These are phyloP conservation scores for Catalaphyllia jardinei DNA, from an alignment of 64 coral and sea anemone species.

Conservation along the genomic window DNA sequence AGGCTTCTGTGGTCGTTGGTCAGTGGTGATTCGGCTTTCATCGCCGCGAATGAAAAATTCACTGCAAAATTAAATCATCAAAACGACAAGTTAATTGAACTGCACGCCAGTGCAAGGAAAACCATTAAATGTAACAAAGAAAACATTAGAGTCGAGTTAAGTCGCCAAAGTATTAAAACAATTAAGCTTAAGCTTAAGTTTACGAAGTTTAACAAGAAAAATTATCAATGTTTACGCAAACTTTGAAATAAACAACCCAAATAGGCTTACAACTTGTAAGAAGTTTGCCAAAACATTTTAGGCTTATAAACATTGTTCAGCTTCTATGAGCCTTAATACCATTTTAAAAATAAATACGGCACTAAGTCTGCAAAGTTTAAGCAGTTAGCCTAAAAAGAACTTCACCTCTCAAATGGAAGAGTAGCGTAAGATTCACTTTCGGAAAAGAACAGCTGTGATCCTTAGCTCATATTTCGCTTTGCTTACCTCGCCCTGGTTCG, in stretches of 20 bases:
- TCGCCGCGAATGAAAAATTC: background rate
- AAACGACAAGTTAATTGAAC: background rate
- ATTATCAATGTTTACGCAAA: background rate
- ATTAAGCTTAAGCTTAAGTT: background rate
- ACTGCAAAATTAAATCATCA: background rate
- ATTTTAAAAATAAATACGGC: background rate
- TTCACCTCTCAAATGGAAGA: too few relatives aligned
- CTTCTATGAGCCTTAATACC: background rate
- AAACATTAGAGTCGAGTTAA: background rate
- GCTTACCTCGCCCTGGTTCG: constrained; percentile 3
- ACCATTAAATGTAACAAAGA: background rate
- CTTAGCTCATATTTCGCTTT: background rate
- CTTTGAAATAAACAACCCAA: background rate
- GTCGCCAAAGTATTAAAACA: background rate
- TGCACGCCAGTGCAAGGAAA: background rate
- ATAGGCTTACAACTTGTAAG: background rate
- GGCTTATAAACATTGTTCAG: background rate
- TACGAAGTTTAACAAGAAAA: background rate
- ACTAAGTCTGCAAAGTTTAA: background rate
- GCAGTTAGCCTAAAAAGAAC: too few relatives aligned
- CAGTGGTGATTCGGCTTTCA: background rate
- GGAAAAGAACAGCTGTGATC: background rate
- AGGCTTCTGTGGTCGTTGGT: background rate
- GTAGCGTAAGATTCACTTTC: background rate
- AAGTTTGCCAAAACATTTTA: background rate